Evolutionary conservation across 2,888 invertebrate genomes (phyloP), one percentile per base, ranked within the genome.

Genomic region (Meiosimyza decipiens): DNA sequence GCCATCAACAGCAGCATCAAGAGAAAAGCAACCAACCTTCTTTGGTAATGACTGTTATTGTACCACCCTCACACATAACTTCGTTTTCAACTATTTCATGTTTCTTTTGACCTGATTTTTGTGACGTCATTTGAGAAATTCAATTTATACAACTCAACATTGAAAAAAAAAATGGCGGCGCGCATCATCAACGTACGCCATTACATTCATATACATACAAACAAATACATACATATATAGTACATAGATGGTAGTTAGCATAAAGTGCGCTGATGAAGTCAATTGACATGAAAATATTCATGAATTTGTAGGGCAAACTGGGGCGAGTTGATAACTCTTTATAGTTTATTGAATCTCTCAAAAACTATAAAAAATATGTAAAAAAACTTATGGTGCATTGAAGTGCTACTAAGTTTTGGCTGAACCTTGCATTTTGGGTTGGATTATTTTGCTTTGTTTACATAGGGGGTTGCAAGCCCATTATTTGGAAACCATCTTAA

Each of bases 91-190:
- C 9, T 40, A 28, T 40, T 40, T 40, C 40, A 40, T 40, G 59
- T 28, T 57, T 55, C 52, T 73, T 77, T 75, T 82, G 83, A 82
- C 82, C 82, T 83, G 82, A 81, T 82, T 82, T 78, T 60, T 64
- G 77, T 83, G 82, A 83, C 83, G 83, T 82, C 82, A 82, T 81
- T 80, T 79, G 72, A 71, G 77, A 71, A 71, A 77, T 74, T 77
- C 50, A 74, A 73, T 75, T 75, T 71, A 28, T 3, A 52, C 50
- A 62, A 11, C 63, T 62, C 54, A 40, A 54, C n/a, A 33, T 16
- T 54, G 13, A 18, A 67, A 60, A 49, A 22, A 22, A 54, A 70
- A 67, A 60, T 60, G 54, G 51, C 52, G 13, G 33, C 22, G 33
- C 22, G 16, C 63, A 70, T 15, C 18, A 63, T 68, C 49, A 68